Conservation (phyloP, 2,888 invertebrate species). For the Dasypogon diadema region DNA sequence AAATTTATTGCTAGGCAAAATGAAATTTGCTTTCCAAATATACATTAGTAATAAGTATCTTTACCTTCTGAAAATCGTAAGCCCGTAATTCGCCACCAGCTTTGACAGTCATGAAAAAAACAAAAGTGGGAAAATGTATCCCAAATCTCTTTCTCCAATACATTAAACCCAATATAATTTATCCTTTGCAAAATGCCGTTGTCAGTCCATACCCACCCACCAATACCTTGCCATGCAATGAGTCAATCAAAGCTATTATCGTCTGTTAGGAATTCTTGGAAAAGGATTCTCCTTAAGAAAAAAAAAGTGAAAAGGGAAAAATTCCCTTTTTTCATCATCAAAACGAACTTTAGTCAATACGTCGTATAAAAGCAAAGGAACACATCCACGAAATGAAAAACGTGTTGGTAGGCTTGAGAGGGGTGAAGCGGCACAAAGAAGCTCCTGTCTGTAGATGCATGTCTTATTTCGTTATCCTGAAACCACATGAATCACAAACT, state of each 20-base stretch:
- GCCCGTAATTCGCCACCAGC: not conserved
- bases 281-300: constrained; percentile 5
- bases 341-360: constrained; percentile 8
- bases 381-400: constrained; percentile 10
- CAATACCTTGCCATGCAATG: constrained; percentile 8
- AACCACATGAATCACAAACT: not conserved
- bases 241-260: constrained; percentile 53
- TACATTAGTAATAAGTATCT: not conserved
- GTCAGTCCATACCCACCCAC: not conserved
- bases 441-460: not conserved
- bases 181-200: not conserved
- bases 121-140: not conserved
- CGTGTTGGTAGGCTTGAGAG: not conserved
- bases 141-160: not conserved
- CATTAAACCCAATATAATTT: constrained; percentile 32
- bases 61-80: not conserved
- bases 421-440: not conserved
- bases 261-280: constrained; percentile 1
- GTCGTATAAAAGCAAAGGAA: not conserved
- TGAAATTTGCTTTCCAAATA: constrained; percentile 1
- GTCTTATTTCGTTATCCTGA: constrained; percentile 13
- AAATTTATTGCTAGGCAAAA: constrained; percentile 13
- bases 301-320: not conserved
- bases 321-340: not conserved
- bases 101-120: not conserved